Conservation (phyloP, 2,797 vertebrate genomes). For the Hypotaenidia philippensis region DNA sequence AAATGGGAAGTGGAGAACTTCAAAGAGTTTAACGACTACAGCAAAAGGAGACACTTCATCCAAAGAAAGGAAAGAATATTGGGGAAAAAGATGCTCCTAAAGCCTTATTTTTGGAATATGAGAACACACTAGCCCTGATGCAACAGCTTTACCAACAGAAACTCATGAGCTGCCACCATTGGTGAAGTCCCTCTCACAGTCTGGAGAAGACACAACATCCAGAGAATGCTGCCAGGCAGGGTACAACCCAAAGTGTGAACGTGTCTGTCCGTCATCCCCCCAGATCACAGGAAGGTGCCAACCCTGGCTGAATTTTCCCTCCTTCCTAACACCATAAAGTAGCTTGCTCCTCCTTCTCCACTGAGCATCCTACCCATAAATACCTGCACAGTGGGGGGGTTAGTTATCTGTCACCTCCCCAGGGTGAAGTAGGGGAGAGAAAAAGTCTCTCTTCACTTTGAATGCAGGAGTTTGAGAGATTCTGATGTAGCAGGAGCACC, state of each 20-base stretch:
- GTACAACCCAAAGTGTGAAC: background rate
- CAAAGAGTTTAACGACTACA: background rate
- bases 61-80: background rate
- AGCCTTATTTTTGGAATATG: background rate
- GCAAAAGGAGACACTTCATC: background rate
- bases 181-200: background rate
- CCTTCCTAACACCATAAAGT: background rate
- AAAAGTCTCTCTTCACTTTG: background rate
- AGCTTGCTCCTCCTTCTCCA: background rate
- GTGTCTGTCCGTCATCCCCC: too few species aligned
- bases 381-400: background rate
- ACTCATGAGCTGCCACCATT: rapidly evolving
- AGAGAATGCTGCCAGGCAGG: background rate
- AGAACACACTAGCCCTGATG: background rate
- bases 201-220: background rate
- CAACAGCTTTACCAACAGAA: background rate
- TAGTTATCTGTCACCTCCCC: background rate
- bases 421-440: background rate
- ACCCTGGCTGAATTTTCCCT: background rate
- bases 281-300: background rate
- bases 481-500: background rate
- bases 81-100: background rate
- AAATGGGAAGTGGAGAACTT: background rate
- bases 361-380: background rate
- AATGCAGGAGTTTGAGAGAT: background rate